Conservation (phyloP, 2,797 vertebrate genomes). For the Parotocinclus haroldoi region DNA sequence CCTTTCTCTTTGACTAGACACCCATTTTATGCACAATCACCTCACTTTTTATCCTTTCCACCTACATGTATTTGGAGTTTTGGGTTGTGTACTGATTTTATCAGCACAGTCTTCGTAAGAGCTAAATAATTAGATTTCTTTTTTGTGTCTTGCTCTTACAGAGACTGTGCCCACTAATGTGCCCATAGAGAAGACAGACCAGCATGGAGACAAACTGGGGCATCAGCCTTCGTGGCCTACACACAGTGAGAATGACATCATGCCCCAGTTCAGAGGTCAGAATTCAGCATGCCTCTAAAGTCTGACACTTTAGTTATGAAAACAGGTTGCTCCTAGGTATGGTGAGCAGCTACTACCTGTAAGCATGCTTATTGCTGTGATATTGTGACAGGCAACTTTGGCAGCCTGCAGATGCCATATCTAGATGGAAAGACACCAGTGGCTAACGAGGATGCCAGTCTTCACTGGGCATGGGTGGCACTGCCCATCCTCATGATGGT, state of each 20-base stretch:
- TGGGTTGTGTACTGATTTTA: no score
- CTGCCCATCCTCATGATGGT: constrained; percentile 75
- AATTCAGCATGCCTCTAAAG: neutral
- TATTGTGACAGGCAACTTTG: constrained; percentile 57
- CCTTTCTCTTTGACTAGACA: no score
- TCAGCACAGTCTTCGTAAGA: no score
- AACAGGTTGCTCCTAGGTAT: neutral
- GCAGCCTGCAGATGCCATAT: constrained; percentile 79
- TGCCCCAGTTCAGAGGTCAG: constrained; percentile 80
- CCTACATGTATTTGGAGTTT: no score
- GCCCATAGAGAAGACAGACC: constrained; percentile 88
- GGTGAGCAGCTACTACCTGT: neutral
- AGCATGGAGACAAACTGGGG: constrained; percentile 65
- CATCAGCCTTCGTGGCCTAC: constrained; percentile 76
- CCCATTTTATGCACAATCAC: no score
- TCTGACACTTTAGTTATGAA: neutral
- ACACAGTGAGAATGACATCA: constrained; percentile 79
- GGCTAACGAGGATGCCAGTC: constrained; percentile 57
- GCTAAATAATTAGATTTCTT: no score
- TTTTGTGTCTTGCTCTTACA: constrained; percentile 44
- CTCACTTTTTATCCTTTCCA: no score
- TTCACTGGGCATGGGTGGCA: constrained; percentile 76
- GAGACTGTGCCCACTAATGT: constrained; percentile 78
- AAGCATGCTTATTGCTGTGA: neutral
- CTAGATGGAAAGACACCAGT: constrained; percentile 64